Evolutionary conservation across 2,797 vertebrate species (phyloP).

Genomic region (Microctenopoma steveboyesi): DNA sequence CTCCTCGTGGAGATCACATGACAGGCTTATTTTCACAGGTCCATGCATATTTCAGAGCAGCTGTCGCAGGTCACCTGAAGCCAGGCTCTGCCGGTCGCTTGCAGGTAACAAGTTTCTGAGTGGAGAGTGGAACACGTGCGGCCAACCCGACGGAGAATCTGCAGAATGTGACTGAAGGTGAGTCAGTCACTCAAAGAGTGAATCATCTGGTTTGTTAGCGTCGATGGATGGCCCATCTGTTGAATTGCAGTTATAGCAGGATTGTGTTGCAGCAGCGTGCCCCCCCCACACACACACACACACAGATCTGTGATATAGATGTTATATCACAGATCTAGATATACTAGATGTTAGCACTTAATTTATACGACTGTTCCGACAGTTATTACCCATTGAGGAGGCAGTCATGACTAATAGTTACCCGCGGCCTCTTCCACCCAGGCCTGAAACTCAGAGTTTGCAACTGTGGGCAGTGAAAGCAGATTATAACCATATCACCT

Average conservation of each 20-base stretch:
- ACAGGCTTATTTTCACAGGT: conserved; percentile 29
- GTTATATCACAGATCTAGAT: too few relatives aligned
- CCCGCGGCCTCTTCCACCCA: not conserved
- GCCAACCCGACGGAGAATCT: not conserved
- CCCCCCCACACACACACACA: not conserved
- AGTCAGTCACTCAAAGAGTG: conserved; percentile 34
- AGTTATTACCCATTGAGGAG: conserved; percentile 25
- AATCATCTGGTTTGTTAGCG: conserved; percentile 37
- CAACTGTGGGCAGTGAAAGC: not conserved
- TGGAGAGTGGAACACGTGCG: conserved; percentile 12
- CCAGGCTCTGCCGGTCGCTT: not conserved
- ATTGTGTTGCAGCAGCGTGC: conserved; percentile 9
- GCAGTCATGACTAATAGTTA: conserved; percentile 1
- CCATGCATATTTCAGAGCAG: conserved; percentile 35
- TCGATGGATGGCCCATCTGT: conserved; percentile 28
- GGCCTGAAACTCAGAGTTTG: conserved; percentile 1
- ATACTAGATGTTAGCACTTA: conserved; percentile 2
- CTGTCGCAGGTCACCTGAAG: conserved; percentile 15
- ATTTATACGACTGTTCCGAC: conserved; percentile 5
- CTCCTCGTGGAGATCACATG: conserved; percentile 40
- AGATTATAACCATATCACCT: not conserved
- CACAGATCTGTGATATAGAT: too few relatives aligned
- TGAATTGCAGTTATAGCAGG: conserved; percentile 26
- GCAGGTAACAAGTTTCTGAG: conserved; percentile 35
- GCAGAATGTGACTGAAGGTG: conserved; percentile 15